Evolutionary conservation across 2,888 invertebrate species (phyloP).

Genomic region (Mactromeris polynyma): DNA sequence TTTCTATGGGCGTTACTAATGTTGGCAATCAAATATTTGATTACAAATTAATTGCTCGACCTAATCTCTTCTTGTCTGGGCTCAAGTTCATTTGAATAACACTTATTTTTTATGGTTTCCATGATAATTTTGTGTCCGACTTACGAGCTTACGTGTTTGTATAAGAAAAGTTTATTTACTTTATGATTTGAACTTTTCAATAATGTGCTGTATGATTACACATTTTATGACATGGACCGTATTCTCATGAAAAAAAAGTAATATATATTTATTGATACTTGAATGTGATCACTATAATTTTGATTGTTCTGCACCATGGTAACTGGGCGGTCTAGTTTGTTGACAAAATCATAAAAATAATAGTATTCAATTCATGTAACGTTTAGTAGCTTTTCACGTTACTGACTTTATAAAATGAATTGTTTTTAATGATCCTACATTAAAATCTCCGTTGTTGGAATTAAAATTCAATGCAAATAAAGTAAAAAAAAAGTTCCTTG

Average conservation of each 20-base stretch:
- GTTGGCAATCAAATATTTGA: slow-evolving; percentile 37
- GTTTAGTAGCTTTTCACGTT: background rate
- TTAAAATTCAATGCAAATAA: no score
- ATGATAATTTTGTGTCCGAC: slow-evolving; percentile 9
- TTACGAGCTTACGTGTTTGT: background rate
- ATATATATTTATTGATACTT: slow-evolving; percentile 6
- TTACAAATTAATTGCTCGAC: slow-evolving; percentile 26
- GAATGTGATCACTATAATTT: background rate
- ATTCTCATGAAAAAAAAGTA: slow-evolving; percentile 5
- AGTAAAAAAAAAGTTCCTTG: no score
- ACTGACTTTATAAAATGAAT: background rate
- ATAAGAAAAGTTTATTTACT: slow-evolving; percentile 15
- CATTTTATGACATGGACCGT: background rate
- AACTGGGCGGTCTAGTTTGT: background rate
- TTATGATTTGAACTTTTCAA: background rate
- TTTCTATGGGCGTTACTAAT: background rate
- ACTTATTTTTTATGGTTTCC: slow-evolving; percentile 9
- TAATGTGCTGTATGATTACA: slow-evolving; percentile 3
- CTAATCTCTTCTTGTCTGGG: background rate
- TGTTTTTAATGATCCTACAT: no score
- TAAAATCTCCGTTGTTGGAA: no score
- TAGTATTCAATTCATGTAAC: background rate
- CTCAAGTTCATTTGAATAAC: background rate
- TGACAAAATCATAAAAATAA: background rate
- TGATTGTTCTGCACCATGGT: background rate